phyloP scores from a whole-genome alignment of 2,113 vertebrate species.

The Spea multiplicata region DNA sequence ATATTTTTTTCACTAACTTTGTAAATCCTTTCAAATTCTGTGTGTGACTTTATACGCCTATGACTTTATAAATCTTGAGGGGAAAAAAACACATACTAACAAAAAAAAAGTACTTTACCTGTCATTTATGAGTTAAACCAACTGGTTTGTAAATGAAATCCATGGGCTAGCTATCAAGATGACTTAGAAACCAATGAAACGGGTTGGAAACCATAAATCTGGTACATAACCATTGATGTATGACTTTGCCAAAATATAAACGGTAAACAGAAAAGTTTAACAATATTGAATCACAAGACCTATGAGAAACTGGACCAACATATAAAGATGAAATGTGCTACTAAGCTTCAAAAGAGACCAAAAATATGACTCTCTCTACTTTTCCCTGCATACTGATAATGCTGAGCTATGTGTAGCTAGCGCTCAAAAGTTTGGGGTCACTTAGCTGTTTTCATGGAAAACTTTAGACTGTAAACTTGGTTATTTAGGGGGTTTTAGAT shows the following conservation, averaged over 20 bases:
- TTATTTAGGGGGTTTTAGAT: too few species aligned
- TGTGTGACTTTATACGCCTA: constrained; percentile 3
- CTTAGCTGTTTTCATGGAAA: too few species aligned
- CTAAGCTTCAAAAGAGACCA: not conserved
- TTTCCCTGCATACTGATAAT: constrained; percentile 13
- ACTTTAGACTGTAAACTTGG: too few species aligned
- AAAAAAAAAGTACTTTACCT: constrained; percentile 55
- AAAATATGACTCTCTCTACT: constrained; percentile 16
- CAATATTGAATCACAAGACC: constrained; percentile 46
- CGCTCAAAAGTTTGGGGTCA: not conserved
- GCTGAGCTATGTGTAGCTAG: too few species aligned
- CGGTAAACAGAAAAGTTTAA: constrained; percentile 43
- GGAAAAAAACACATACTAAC: not conserved
- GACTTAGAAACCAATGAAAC: constrained; percentile 55
- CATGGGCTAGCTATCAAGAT: constrained; percentile 52
- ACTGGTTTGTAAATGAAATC: constrained; percentile 59
- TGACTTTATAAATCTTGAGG: constrained; percentile 47
- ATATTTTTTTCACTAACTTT: not conserved
- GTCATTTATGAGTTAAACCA: constrained; percentile 57
- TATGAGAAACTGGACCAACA: constrained; percentile 32
- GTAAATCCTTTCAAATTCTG: not conserved
- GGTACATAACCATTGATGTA: constrained; percentile 46
- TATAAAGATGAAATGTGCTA: constrained; percentile 44
- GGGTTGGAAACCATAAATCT: constrained; percentile 54
- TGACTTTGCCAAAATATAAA: constrained; percentile 52